Percentiles rank a stretch among this genome's conserved stretches.
phyloP scores from a whole-genome alignment of 2,113 vertebrate species.

The Zosterops japonicus region DNA sequence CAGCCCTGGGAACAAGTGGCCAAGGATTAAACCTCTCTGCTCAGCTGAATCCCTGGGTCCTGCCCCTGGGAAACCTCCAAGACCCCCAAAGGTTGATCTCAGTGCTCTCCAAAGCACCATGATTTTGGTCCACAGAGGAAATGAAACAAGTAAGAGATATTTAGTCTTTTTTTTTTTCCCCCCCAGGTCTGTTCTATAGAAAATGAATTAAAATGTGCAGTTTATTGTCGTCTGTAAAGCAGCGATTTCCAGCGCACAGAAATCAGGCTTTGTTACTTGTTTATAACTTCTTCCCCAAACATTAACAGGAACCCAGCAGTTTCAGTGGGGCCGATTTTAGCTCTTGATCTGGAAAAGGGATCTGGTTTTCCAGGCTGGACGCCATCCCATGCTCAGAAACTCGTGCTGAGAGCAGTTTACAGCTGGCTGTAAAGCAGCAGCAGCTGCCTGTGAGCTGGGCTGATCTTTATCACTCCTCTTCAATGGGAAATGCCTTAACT shows the following conservation, averaged over 20 bases:
- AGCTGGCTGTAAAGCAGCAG: constrained; percentile 2
- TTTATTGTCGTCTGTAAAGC: not conserved
- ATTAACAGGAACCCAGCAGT: not conserved
- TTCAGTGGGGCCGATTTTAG: not conserved
- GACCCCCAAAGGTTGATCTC: constrained; percentile 58
- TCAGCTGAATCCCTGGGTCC: constrained; percentile 46
- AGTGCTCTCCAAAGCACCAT: not conserved
- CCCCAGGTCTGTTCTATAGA: not conserved
- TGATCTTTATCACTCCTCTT: constrained; percentile 9
- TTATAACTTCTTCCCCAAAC: not conserved
- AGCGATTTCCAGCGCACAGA: rapidly evolving
- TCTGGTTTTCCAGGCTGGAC: not conserved
- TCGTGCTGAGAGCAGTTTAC: not conserved
- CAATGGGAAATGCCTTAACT: not conserved
- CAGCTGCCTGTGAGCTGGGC: not conserved
- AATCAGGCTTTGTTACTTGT: not conserved
- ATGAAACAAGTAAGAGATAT: constrained; percentile 32
- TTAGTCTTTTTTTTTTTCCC: not conserved
- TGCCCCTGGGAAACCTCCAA: constrained; percentile 75
- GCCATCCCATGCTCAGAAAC: not conserved
- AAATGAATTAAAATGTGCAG: not conserved
- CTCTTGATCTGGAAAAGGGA: not conserved
- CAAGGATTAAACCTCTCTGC: constrained; percentile 67
- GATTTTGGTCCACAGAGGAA: not conserved
- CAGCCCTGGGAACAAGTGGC: constrained; percentile 4